A percentile compares a stretch with the other conserved stretches of the same genome.
Conservation (phyloP, 2,797 vertebrate species). For the Lagocephalus sceleratus region DNA sequence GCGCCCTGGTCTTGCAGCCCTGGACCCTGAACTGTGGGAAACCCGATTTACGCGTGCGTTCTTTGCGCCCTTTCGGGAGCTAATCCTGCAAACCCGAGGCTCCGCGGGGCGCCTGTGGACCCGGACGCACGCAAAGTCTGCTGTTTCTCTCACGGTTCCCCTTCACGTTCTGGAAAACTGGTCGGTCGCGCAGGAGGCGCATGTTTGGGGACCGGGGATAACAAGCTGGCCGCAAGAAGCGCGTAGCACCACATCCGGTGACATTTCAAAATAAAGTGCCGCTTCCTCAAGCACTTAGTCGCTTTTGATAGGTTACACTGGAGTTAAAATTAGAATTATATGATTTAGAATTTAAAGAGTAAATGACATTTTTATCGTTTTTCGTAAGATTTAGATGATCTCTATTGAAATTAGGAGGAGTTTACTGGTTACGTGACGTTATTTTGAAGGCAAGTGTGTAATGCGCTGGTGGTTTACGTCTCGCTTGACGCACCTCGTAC, state of each 20-base stretch:
- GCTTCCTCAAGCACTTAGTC: too few relatives aligned
- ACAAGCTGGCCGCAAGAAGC: rapidly evolving
- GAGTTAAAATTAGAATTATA: too few relatives aligned
- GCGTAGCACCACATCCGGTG: constrained; percentile 28
- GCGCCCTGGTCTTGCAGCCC: background rate
- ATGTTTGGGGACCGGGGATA: constrained; percentile 12
- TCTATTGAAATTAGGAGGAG: too few relatives aligned
- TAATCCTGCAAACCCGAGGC: constrained; percentile 21
- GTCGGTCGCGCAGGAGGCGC: constrained; percentile 19
- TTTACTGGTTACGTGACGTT: constrained; percentile 21
- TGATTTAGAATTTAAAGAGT: too few relatives aligned
- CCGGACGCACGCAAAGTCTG: background rate
- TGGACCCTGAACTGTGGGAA: too few relatives aligned
- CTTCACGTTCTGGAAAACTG: background rate
- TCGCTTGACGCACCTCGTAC: background rate
- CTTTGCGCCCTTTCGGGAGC: constrained; percentile 1
- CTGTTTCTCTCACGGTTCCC: background rate
- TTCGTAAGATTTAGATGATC: too few relatives aligned
- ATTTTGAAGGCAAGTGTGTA: constrained; percentile 29
- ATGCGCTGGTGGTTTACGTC: constrained; percentile 5
- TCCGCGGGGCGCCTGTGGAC: background rate
- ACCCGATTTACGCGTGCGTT: background rate
- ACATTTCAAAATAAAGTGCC: constrained; percentile 47
- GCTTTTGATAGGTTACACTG: too few relatives aligned
- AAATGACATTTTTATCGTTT: too few relatives aligned